These are phyloP conservation scores for Trachelus troglodyta DNA, from an alignment of 2,888 invertebrate genomes.

Conservation along the genomic window DNA sequence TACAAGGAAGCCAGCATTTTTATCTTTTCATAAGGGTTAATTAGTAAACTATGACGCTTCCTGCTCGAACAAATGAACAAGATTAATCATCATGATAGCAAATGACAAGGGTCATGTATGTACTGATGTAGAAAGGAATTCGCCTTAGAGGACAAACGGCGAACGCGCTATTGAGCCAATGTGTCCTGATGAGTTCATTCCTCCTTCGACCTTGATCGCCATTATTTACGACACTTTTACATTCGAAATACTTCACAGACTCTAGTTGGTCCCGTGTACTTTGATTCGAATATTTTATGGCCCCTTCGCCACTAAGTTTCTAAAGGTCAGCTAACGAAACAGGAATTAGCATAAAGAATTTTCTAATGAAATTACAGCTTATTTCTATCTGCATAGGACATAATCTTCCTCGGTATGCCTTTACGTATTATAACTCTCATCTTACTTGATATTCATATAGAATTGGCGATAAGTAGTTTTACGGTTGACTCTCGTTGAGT, in stretches of 20 bases:
- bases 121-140: neutral
- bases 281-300: neutral
- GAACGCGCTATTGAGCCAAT: slow-evolving; percentile 3
- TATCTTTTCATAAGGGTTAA: slow-evolving; percentile 1
- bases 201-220: neutral
- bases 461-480: neutral
- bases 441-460: neutral
- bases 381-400: neutral
- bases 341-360: slow-evolving; percentile 34
- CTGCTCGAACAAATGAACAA: slow-evolving; percentile 17
- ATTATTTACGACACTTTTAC: neutral
- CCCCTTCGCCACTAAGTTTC: neutral
- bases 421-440: neutral
- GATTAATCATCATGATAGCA: slow-evolving; percentile 17
- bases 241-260: neutral
- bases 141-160: neutral
- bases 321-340: neutral
- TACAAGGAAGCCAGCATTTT: neutral
- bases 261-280: neutral
- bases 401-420: neutral
- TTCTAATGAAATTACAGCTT: slow-evolving; percentile 4
- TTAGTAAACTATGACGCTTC: slow-evolving; percentile 16
- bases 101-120: slow-evolving; percentile 12
- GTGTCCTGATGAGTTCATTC: slow-evolving; percentile 1
- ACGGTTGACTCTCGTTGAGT: no score